Base-by-base conservation (phyloP, 2,113 vertebrate genomes). In the Phylloscopus trochiloides region DNA sequence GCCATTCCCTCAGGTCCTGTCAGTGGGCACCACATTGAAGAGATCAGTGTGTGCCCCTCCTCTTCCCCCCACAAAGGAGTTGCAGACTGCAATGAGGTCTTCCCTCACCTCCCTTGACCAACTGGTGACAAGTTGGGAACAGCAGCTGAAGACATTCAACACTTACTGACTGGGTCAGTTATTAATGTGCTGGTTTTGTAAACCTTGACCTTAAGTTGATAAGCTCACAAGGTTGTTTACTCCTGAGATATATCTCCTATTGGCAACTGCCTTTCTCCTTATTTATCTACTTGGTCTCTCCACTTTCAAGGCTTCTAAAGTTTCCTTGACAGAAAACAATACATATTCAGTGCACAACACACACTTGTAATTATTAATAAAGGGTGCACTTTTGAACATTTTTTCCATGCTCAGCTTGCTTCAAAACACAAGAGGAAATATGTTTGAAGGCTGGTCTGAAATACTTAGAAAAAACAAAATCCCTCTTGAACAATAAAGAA, bases 261-360 rank as follows among this genome's bases (percentile, higher is more conserved):
- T 65, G 71, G 50, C 52, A 90, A 65, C 61, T 29, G 34, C 38
- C 51, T 84, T 81, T 55, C 73, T 94, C 51, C 68, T 79, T 77
- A 17, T 78, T 83, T 48, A 74, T 57, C 73, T 48, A 10, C 31
- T 74, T 65, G 4, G 40, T 68, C 26, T 68, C 48, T 88, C 52
- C 40, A 76, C 73, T 84, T 73, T 70, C 16, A 94, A 88, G 74
- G 52, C 17, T 85, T 90, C 43, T 21, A 24, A 47, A 51, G 88
- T 61, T 79, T 95, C 88, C 95, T 82, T 90, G 45, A 47, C 43
- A 71, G 78, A 93, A 85, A 90, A 85, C 74, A 90, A 92, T 79
- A 61, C 5, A 20, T 19, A 26, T 45, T 50, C 40, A 59, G 36
- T 45, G 21, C 36, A 57, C 6, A 68, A 36, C 40, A 79, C 24